Evolutionary conservation across 2,113 vertebrate species (phyloP).

Genomic region (Xiphophorus maculatus): DNA sequence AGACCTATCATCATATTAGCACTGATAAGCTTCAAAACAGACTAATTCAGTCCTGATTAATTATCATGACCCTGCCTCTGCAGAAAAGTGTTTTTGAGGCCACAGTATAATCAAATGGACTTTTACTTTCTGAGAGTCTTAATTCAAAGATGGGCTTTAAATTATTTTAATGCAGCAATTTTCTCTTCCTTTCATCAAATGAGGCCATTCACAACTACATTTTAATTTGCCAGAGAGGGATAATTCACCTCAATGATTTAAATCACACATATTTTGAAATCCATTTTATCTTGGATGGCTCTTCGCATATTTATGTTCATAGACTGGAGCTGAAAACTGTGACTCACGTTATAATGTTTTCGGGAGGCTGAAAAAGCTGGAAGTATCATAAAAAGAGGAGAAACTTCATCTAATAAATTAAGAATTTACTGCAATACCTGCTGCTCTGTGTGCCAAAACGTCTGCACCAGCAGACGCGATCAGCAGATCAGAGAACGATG

Average conservation of each 20-base stretch:
- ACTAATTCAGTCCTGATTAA: slow-evolving; percentile 63
- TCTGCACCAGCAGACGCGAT: no score
- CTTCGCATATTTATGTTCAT: slow-evolving; percentile 41
- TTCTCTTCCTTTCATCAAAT: slow-evolving; percentile 57
- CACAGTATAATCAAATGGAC: slow-evolving; percentile 43
- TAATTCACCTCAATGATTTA: slow-evolving; percentile 64
- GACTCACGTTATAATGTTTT: no score
- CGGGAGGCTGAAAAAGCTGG: no score
- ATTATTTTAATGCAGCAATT: slow-evolving; percentile 71
- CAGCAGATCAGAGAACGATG: background rate
- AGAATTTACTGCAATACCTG: no score
- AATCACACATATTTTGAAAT: slow-evolving; percentile 47
- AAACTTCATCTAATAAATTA: no score
- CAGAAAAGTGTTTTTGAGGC: slow-evolving; percentile 40
- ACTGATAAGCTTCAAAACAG: slow-evolving; percentile 35
- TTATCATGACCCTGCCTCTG: slow-evolving; percentile 54
- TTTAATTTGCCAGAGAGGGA: slow-evolving; percentile 63
- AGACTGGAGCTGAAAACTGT: background rate
- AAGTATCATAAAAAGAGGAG: no score
- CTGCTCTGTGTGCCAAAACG: no score
- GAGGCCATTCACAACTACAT: slow-evolving; percentile 51
- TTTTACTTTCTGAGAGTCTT: slow-evolving; percentile 46
- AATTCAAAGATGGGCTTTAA: slow-evolving; percentile 59
- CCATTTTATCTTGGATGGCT: slow-evolving; percentile 48
- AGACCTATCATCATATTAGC: slow-evolving; percentile 34